These are phyloP conservation scores for Macrotrachela quadricornifera DNA, from an alignment of 1,140 invertebrate genomes.

Conservation along the genomic window DNA sequence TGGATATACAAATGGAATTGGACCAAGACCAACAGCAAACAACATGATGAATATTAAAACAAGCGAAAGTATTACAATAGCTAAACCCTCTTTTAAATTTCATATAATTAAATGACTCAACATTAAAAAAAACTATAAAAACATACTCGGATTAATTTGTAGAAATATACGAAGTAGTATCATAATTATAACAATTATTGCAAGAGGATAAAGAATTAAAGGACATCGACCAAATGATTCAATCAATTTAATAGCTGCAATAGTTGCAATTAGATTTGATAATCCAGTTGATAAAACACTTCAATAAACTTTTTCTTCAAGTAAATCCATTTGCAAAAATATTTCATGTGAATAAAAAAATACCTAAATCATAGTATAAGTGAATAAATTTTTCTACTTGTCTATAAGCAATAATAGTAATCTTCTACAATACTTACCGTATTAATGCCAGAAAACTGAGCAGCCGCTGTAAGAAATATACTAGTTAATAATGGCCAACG, in stretches of 20 bases:
- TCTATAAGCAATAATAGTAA: no score
- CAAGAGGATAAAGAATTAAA: conserved; percentile 49
- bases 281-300: conserved; percentile 61
- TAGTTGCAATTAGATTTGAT: conserved; percentile 67
- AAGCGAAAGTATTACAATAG: conserved; percentile 69
- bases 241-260: conserved; percentile 59
- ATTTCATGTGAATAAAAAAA: conserved; percentile 63
- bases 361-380: conserved; percentile 16
- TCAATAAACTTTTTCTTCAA: conserved; percentile 39
- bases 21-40: conserved; percentile 67
- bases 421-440: conserved; percentile 13
- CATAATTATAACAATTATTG: conserved; percentile 59
- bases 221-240: conserved; percentile 54
- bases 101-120: no score
- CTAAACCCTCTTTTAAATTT: conserved; percentile 25
- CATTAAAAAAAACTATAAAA: no score
- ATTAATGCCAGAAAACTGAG: conserved; percentile 28
- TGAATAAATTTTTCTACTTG: no score
- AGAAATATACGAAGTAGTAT: conserved; percentile 76
- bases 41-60: conserved; percentile 54
- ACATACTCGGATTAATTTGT: no score
- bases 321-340: conserved; percentile 53
- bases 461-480: conserved; percentile 17
- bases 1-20: conserved; percentile 76
- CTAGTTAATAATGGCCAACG: conserved; percentile 19